These are phyloP conservation scores for Centrocercus urophasianus DNA, from an alignment of 2,113 vertebrate genomes.

Conservation along the genomic window DNA sequence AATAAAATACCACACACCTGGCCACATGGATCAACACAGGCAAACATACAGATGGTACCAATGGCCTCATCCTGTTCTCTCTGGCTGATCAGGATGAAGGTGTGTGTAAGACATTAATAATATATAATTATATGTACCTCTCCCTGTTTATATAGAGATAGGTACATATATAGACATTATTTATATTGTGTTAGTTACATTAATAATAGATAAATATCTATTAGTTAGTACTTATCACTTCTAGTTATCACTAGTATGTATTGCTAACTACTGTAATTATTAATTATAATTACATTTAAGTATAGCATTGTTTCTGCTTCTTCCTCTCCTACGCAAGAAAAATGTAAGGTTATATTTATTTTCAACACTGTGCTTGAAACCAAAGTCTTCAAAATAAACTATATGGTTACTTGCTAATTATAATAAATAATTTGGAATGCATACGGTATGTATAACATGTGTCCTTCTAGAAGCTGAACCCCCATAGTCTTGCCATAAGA, in stretches of 20 bases:
- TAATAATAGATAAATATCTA: neutral
- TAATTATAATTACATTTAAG: neutral
- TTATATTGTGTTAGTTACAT: neutral
- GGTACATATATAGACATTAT: neutral
- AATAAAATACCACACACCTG: accelerated
- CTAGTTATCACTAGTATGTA: neutral
- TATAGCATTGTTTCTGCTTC: neutral
- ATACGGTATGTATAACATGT: accelerated
- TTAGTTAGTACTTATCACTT: neutral
- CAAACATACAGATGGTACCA: neutral
- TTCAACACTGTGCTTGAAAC: neutral
- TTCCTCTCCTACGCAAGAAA: neutral
- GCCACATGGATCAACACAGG: neutral
- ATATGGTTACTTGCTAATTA: neutral
- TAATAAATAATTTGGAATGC: neutral
- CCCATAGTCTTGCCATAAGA: neutral
- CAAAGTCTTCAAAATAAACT: neutral
- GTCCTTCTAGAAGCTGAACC: neutral
- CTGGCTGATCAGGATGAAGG: neutral
- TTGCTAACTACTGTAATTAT: neutral
- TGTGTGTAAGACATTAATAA: neutral
- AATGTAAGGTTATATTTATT: neutral
- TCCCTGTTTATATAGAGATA: neutral
- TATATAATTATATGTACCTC: neutral
- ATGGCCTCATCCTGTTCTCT: neutral